These are phyloP conservation scores for Coremacera marginata DNA, from an alignment of 2,888 invertebrate genomes.

Conservation along the genomic window DNA sequence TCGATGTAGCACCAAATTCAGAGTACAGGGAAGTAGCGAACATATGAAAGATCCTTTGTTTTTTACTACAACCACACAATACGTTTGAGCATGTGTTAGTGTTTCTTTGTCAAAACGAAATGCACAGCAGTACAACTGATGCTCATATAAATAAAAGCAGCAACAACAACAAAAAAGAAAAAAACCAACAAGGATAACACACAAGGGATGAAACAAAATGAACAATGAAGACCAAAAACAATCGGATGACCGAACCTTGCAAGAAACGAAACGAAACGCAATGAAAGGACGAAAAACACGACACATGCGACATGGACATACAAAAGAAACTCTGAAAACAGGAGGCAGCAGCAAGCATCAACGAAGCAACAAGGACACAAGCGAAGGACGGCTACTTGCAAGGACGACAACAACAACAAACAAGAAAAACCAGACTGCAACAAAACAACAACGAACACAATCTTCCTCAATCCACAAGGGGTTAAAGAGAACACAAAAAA, in stretches of 20 bases:
- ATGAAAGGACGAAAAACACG: not conserved
- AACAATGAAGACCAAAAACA: constrained; percentile 2
- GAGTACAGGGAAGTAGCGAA: not conserved
- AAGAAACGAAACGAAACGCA: not conserved
- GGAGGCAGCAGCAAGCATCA: not conserved
- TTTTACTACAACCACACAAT: not conserved
- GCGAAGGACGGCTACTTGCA: not conserved
- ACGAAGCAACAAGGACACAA: not conserved
- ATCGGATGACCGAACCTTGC: not conserved
- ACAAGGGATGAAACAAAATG: constrained; percentile 2
- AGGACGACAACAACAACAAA: not conserved
- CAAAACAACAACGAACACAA: not conserved
- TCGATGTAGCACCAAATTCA: too few species aligned
- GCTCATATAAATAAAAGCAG: constrained; percentile 16
- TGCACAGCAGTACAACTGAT: not conserved
- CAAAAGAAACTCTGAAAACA: not conserved
- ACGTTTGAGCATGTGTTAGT: not conserved
- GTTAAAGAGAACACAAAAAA: not conserved
- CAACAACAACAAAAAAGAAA: not conserved
- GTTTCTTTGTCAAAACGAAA: constrained; percentile 3
- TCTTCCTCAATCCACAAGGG: too few species aligned
- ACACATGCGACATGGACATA: not conserved
- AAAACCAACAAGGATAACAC: not conserved
- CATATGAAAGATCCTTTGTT: not conserved
- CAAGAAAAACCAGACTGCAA: not conserved